Percentiles rank a stretch among this genome's conserved stretches.
Evolutionary conservation across 2,113 vertebrate genomes (phyloP).

Genomic region (Gadus chalcogrammus): DNA sequence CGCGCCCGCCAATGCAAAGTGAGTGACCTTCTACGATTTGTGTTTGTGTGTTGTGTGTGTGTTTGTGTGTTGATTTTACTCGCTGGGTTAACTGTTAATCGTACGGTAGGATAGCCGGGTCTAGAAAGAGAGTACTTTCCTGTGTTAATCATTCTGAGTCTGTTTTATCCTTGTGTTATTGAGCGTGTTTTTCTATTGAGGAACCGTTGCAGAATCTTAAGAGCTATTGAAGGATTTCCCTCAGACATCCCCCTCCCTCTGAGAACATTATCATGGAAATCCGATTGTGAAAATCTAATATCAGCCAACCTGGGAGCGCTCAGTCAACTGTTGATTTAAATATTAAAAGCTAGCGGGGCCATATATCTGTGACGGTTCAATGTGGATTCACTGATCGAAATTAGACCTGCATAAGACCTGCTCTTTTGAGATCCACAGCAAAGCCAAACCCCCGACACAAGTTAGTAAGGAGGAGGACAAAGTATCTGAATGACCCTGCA

Average conservation of each 20-base stretch:
- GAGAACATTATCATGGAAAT: constrained; percentile 17
- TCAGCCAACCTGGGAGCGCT: background rate
- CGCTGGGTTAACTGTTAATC: background rate
- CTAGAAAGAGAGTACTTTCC: background rate
- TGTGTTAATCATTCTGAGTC: background rate
- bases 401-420: constrained; percentile 51
- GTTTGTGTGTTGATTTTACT: constrained; percentile 7
- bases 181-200: background rate
- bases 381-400: constrained; percentile 16
- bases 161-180: background rate
- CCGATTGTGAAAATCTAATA: no score
- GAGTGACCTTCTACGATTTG: constrained; percentile 61
- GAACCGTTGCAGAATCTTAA: background rate
- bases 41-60: no score
- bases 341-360: constrained; percentile 4
- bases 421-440: constrained; percentile 66
- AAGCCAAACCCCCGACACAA: constrained; percentile 51
- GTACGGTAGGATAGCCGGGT: constrained; percentile 6
- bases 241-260: constrained; percentile 35
- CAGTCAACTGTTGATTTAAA: constrained; percentile 16
- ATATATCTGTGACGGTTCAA: constrained; percentile 21
- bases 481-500: constrained; percentile 47
- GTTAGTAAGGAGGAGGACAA: constrained; percentile 61
- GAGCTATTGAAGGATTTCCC: constrained; percentile 12
- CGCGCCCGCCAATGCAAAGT: constrained; percentile 86